Conservation (phyloP, 2,113 vertebrate genomes). For the Dermatemys mawii region DNA sequence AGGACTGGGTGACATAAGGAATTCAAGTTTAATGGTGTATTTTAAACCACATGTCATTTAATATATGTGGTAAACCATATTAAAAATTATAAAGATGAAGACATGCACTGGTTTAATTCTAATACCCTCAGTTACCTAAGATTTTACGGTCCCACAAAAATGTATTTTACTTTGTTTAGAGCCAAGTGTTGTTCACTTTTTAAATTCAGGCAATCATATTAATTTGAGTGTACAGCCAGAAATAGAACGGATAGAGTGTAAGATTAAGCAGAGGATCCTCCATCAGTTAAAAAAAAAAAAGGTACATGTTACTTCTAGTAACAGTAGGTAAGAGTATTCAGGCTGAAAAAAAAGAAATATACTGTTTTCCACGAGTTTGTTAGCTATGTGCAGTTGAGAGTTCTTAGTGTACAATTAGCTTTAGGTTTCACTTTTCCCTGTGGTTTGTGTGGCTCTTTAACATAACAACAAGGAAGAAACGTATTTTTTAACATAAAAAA, state of each 20-base stretch:
- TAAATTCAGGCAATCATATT: background rate
- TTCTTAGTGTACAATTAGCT: accelerated
- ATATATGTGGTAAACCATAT: background rate
- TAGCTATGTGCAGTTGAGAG: background rate
- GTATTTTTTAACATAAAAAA: background rate
- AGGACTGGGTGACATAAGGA: background rate
- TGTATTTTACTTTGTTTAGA: background rate
- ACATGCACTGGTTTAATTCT: background rate
- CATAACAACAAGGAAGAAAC: background rate
- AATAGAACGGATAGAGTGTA: background rate
- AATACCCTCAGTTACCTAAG: background rate
- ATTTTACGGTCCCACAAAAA: background rate
- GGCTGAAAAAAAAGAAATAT: no score
- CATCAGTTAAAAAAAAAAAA: background rate
- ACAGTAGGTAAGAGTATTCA: background rate
- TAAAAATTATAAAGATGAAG: background rate
- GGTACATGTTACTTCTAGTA: no score
- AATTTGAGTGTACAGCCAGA: background rate
- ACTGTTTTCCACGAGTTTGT: background rate
- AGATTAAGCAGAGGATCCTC: background rate
- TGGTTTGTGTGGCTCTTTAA: background rate
- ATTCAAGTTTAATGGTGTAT: accelerated
- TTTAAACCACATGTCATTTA: background rate
- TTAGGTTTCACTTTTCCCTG: background rate
- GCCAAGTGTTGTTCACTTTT: background rate